Conservation (phyloP, 2,113 vertebrate genomes). For the Lamprotornis superbus region DNA sequence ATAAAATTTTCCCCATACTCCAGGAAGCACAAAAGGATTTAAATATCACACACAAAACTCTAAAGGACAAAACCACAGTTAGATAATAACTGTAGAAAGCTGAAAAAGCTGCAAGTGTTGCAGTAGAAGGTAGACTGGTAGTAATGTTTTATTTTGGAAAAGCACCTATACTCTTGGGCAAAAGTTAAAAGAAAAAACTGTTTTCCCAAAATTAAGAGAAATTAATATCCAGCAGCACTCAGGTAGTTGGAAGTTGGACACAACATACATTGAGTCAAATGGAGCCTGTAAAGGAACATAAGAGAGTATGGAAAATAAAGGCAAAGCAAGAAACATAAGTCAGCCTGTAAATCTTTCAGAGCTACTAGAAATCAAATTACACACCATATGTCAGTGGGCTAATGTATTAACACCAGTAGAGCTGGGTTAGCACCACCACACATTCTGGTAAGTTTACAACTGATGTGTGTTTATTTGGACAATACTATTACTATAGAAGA, state of each 20-base stretch:
- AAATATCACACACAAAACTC: background rate
- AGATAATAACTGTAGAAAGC: background rate
- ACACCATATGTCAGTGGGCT: background rate
- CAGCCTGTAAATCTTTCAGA: background rate
- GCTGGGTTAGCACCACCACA: background rate
- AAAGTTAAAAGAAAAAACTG: background rate
- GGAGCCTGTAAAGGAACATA: background rate
- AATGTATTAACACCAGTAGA: background rate
- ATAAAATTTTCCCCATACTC: background rate
- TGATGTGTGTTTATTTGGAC: constrained; percentile 11
- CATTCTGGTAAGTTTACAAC: background rate
- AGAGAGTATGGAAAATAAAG: background rate
- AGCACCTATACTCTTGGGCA: background rate
- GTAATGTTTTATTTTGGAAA: background rate
- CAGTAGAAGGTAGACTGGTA: background rate
- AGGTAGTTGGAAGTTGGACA: background rate
- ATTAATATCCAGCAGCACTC: background rate
- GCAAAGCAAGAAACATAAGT: background rate
- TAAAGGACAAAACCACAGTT: background rate
- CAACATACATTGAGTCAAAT: background rate
- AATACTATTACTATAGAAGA: background rate
- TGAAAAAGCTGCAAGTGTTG: background rate
- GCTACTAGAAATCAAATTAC: constrained; percentile 2
- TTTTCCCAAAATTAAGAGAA: background rate
- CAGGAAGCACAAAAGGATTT: background rate